These are phyloP conservation scores for Syngnathus acus DNA, from an alignment of 2,797 vertebrate genomes.

Conservation along the genomic window DNA sequence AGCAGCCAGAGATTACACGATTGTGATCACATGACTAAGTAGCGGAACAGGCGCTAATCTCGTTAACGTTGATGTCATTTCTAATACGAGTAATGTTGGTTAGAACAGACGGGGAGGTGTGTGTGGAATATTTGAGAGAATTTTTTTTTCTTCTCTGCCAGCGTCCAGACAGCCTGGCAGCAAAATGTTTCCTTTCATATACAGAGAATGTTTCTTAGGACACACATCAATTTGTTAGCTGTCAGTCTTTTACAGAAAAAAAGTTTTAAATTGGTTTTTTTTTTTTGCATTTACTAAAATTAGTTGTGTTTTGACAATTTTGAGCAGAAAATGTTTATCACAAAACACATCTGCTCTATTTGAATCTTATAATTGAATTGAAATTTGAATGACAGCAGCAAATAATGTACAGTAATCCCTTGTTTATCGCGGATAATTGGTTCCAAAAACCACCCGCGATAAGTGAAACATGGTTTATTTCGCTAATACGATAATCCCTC, in stretches of 20 bases:
- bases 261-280: too few relatives aligned
- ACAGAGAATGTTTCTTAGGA: neutral
- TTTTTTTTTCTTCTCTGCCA: conserved; percentile 16
- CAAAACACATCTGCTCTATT: neutral
- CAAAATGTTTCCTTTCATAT: neutral
- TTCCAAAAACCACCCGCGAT: too few relatives aligned
- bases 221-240: too few relatives aligned
- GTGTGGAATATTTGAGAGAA: conserved; percentile 13
- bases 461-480: too few relatives aligned
- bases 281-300: too few relatives aligned
- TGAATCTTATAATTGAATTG: neutral
- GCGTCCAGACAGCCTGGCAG: neutral
- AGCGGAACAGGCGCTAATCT: conserved; percentile 43
- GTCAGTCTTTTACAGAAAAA: too few relatives aligned
- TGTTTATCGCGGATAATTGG: too few relatives aligned
- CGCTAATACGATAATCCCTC: too few relatives aligned
- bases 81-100: conserved; percentile 19
- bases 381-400: neutral
- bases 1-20: conserved; percentile 42
- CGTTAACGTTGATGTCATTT: conserved; percentile 43
- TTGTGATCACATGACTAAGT: conserved; percentile 38
- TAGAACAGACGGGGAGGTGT: neutral
- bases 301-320: neutral
- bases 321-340: neutral
- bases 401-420: neutral